Evolutionary conservation across 2,797 vertebrate species (phyloP).

Genomic region (Calcarius lapponicus): DNA sequence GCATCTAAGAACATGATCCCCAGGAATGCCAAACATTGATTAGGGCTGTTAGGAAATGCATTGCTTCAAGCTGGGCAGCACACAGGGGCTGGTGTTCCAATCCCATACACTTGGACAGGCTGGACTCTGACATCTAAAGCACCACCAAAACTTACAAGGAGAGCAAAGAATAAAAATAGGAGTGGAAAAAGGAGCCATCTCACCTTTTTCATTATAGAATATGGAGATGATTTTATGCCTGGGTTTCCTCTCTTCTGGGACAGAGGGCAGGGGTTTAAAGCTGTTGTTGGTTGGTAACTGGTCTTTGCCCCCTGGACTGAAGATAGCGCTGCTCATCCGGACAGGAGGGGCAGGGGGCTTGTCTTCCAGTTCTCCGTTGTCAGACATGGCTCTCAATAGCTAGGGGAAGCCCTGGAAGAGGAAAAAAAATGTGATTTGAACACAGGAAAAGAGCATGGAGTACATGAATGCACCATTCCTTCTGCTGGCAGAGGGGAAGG

Average conservation of each 20-base stretch:
- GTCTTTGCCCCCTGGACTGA: slow-evolving; percentile 87
- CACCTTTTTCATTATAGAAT: slow-evolving; percentile 93
- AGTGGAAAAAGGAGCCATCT: neutral
- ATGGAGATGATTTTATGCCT: slow-evolving; percentile 97
- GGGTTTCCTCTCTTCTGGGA: slow-evolving; percentile 94
- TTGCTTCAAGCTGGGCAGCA: neutral
- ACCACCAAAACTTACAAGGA: neutral
- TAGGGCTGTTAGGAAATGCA: neutral
- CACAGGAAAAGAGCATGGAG: neutral
- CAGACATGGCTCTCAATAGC: slow-evolving; percentile 85
- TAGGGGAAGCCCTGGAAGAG: slow-evolving; percentile 60
- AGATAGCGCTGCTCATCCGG: slow-evolving; percentile 92
- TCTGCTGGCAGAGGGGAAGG: neutral
- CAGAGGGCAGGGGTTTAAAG: slow-evolving; percentile 93
- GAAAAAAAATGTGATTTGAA: neutral
- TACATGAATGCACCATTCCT: neutral
- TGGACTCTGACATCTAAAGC: neutral
- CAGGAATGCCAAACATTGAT: neutral
- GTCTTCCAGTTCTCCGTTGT: slow-evolving; percentile 95
- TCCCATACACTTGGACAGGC: neutral
- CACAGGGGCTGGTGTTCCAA: neutral
- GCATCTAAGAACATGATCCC: neutral
- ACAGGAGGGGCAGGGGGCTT: slow-evolving; percentile 96
- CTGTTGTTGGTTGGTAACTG: slow-evolving; percentile 89
- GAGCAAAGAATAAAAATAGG: neutral